Base-by-base conservation (phyloP, 2,113 vertebrate genomes). In the Delphinapterus leucas region DNA sequence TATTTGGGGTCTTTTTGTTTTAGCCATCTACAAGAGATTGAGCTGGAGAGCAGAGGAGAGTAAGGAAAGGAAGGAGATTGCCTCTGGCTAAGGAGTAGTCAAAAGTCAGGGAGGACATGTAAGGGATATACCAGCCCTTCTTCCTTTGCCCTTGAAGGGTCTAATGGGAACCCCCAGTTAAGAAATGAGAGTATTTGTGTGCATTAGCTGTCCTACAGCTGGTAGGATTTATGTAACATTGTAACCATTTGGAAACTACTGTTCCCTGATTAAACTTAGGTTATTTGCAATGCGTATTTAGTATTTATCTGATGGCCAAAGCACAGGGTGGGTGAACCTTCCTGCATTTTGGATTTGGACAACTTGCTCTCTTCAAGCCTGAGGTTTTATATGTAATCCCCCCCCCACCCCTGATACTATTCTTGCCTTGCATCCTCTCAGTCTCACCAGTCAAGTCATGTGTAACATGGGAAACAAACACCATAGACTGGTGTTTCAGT, bases 401-500 rank as follows among this genome's bases (percentile, higher is more conserved):
- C 11, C n/a, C 23, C 21, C n/a, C n/a, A 60, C 83, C 11, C 2
- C 5, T 5, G 9, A 47, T 74, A 79, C 36, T 63, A 28, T 90
- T 86, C 79, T 80, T 88, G 20, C 47, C 20, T 89, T 49, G 8
- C 67, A 33, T 74, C 41, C 58, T 92, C 92, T 80, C 36, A 68
- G 20, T 44, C 71, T 93, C 23, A 60, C 26, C 63, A 84, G 49
- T 47, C 53, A 87, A 95, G 70, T 95, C 31, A 15, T 5, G 3
- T 76, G 74, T 89, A 63, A 83, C n/a, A 31, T 49, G 67, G 93
- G 81, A 94, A 91, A 88, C 60, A 90, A 53, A 41, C n/a, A 60
- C 81, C 25, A 6, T 18, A 31, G 77, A 79, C 25, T 60, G 70
- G 53, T 20, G 41, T 82, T 89, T 91, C 74, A 49, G 38, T 74